Base-by-base conservation (phyloP, 2,113 vertebrate species). In the Macquaria ambigua region DNA sequence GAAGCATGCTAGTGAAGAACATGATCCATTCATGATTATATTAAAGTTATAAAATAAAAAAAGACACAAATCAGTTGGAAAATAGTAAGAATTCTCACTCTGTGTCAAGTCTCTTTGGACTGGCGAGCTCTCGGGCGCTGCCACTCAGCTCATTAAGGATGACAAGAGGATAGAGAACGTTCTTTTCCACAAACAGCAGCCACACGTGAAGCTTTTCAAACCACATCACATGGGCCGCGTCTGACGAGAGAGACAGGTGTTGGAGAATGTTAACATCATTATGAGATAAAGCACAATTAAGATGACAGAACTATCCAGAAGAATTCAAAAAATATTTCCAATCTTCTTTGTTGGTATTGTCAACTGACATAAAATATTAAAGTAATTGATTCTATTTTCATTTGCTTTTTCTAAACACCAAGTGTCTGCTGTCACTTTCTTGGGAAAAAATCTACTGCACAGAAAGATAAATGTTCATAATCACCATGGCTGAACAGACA, bases 141-240 rank as follows among this genome's bases (percentile, higher is more conserved):
- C 97, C 96, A 25, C 98, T 99, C 81, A 99, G 96, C 90, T 99
- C 98, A 87, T 99, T 99, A 23, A 99, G 97, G 94, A 99, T 97
- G 92, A 99, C 96, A 73, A 99, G 93, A 0, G 98, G 98, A 83
- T 99, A 99, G 76, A 99, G 98, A 82, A 99, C 74, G 83, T 99
- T 99, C 93, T 98, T 99, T 85, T 99, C 98, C 92, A 98, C 84
- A 89, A 99, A 99, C 86, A 99, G 96, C 91, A 99, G 96, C 98
- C 98, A 99, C 81, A 99, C 97, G 2, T 99, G 98, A 82, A 98
- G 96, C 90, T 98, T 98, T 87, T 99, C 98, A 92, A 99, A 99
- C 98, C 98, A 99, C 98, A 99, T 99, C 82, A 99, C 95, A 52
- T 99, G 97, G 14, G 98, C 98, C 7, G 98, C 98, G 93, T 97